phyloP scores from a whole-genome alignment of 2,888 invertebrate species.

The Ectropis crepuscularia region DNA sequence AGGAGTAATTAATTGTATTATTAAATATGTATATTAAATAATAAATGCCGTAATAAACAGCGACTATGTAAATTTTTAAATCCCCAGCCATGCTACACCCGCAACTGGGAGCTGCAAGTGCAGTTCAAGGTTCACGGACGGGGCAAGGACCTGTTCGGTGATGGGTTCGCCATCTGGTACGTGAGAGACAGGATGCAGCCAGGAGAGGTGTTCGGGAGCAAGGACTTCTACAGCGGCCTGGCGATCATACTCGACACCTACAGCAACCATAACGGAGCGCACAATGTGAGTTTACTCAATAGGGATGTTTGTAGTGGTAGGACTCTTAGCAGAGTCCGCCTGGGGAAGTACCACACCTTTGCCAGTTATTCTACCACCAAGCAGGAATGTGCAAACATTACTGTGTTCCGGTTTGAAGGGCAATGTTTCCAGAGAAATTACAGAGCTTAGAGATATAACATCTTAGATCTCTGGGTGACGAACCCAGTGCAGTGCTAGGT shows the following conservation, averaged over 20 bases:
- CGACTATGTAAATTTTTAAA: neutral
- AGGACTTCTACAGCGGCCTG: slow-evolving; percentile 95
- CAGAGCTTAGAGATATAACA: no score
- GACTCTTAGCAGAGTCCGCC: no score
- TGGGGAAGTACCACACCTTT: no score
- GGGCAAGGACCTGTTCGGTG: slow-evolving; percentile 97
- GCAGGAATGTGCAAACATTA: no score
- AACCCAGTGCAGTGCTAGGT: no score
- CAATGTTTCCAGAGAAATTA: no score
- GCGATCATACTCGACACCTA: slow-evolving; percentile 98
- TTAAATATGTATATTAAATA: no score
- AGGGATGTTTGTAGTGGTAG: no score
- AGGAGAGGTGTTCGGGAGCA: slow-evolving; percentile 98
- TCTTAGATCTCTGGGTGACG: no score
- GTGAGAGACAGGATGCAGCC: slow-evolving; percentile 88
- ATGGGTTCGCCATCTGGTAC: slow-evolving; percentile 99
- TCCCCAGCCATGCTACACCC: slow-evolving; percentile 91
- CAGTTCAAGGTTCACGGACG: slow-evolving; percentile 98
- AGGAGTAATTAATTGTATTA: no score
- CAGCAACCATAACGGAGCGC: slow-evolving; percentile 99
- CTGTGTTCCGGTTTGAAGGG: no score
- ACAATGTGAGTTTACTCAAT: slow-evolving; percentile 95
- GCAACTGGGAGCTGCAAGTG: slow-evolving; percentile 98
- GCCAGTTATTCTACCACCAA: no score
- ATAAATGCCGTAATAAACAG: neutral